Evolutionary conservation across 2,888 invertebrate genomes (phyloP), one percentile per base, ranked within the genome.

Genomic region (Pollenia angustigena): DNA sequence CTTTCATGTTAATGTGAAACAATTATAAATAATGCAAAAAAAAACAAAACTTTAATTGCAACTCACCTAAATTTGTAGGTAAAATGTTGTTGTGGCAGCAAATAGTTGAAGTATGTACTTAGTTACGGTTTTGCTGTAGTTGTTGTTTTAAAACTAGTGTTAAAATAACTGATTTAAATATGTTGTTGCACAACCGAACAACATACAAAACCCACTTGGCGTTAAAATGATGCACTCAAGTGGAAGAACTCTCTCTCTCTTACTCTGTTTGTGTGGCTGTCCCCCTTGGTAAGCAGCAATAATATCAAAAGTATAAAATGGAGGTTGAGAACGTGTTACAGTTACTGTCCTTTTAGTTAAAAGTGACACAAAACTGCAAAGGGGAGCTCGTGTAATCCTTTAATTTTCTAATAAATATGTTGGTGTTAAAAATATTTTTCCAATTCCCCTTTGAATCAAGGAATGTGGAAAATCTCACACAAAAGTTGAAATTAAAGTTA

Each of bases 321-420:
- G n/a, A 16, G 42, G 18, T 14, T 6, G 46, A 64, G 54, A 6
- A 66, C n/a, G 16, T 78, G 18, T 42, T 56, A 2, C 58, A 60
- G 62, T 78, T 32, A 32, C 32, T 78, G 66, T 46, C 54, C 71
- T 42, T 23, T 78, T 66, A 79, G 74, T 32, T 32, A 10, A 16
- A 69, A 74, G 48, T 74, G 81, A 74, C 71, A 78, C 68, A 68
- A 58, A 81, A 60, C 58, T 50, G 3, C 18, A n/a, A 81, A 44
- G 18, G 75, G 60, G 81, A n/a, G 52, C 54, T 74, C 32, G 4
- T 18, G 75, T 88, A 85, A 88, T 88, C 85, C 88, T 87, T 87
- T 88, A 88, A 85, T 87, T 85, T 88, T 46, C 46, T 78, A 78
- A 7, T 46, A 62, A 46, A 46, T 32, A 32, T 64, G 23, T 42